Evolutionary conservation across 1,140 invertebrate species (phyloP).

Genomic region (Uloborus diversus): DNA sequence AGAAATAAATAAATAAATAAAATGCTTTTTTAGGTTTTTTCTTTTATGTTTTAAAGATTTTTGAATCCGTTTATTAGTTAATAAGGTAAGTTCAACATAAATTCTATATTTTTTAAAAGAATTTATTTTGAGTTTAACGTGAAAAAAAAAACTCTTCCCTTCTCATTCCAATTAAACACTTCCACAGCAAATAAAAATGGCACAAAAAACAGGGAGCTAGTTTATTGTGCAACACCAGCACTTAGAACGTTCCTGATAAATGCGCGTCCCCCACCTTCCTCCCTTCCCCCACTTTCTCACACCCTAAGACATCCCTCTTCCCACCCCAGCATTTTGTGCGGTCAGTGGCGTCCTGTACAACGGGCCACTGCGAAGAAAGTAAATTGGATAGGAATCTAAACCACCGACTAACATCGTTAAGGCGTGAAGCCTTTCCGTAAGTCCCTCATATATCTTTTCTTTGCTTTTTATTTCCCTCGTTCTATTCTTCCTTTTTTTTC

Average conservation of each 20-base stretch:
- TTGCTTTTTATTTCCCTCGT: not conserved
- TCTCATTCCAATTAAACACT: too few relatives aligned
- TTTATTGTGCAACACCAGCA: slow-evolving; percentile 49
- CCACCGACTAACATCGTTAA: slow-evolving; percentile 53
- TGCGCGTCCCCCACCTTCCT: not conserved
- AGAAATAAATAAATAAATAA: too few relatives aligned
- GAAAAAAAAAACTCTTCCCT: too few relatives aligned
- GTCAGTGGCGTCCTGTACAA: slow-evolving; percentile 39
- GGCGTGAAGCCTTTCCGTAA: slow-evolving; percentile 48
- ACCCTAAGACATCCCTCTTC: not conserved
- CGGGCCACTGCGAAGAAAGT: slow-evolving; percentile 33
- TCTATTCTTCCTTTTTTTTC: slow-evolving; percentile 40
- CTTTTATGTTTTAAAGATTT: too few relatives aligned
- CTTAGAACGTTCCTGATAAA: slow-evolving; percentile 32
- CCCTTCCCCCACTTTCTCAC: not conserved
- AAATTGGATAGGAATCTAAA: slow-evolving; percentile 55
- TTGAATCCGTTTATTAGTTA: too few relatives aligned
- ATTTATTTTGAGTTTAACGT: too few relatives aligned
- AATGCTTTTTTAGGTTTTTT: too few relatives aligned
- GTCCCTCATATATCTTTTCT: slow-evolving; percentile 49
- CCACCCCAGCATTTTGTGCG: slow-evolving; percentile 42
- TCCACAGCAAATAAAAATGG: too few relatives aligned
- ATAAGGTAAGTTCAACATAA: too few relatives aligned
- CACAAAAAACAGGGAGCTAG: too few relatives aligned
- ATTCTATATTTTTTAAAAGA: too few relatives aligned